A percentile compares a stretch with the other conserved stretches of the same genome.
Evolutionary conservation across 92 coral and sea anemone genomes (phyloP).

Genomic region (Phenganax stokvisi): DNA sequence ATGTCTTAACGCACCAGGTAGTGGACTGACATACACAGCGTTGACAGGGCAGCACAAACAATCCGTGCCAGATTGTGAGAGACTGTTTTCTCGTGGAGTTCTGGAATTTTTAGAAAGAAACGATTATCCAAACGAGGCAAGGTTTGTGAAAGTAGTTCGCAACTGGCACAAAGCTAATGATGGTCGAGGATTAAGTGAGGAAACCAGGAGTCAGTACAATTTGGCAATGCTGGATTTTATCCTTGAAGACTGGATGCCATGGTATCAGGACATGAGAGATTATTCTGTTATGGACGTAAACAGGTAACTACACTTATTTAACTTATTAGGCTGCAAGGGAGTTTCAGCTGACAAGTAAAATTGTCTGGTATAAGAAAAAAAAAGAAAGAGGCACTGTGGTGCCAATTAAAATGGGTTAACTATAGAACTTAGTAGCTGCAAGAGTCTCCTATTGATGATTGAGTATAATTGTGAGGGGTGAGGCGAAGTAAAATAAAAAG

Average conservation of each 20-base stretch:
- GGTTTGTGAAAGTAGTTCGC: conserved; percentile 15
- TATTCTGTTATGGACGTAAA: background rate
- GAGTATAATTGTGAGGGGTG: too few relatives aligned
- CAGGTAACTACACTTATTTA: too few relatives aligned
- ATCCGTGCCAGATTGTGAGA: conserved; percentile 51
- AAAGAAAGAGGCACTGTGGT: too few relatives aligned
- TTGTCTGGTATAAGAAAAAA: too few relatives aligned
- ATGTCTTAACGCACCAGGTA: conserved; percentile 42
- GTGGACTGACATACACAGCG: conserved; percentile 60
- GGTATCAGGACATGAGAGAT: conserved; percentile 27
- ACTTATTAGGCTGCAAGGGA: too few relatives aligned
- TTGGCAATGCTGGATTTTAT: conserved; percentile 45
- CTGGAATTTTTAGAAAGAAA: conserved; percentile 32
- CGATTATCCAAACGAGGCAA: conserved; percentile 33
- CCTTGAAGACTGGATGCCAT: conserved; percentile 45
- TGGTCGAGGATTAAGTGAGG: conserved; percentile 55
- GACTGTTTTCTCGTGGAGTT: conserved; percentile 47
- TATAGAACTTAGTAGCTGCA: too few relatives aligned
- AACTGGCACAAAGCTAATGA: conserved; percentile 64
- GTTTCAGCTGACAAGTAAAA: too few relatives aligned
- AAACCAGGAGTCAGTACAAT: conserved; percentile 35
- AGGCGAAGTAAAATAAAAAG: too few relatives aligned
- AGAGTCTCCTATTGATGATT: too few relatives aligned
- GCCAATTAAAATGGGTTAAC: too few relatives aligned
- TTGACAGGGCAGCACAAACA: conserved; percentile 58